Evolutionary conservation across 2,888 invertebrate species (phyloP), one percentile per base, ranked within the genome.

Genomic region (Rhimphoctona megacephalus): DNA sequence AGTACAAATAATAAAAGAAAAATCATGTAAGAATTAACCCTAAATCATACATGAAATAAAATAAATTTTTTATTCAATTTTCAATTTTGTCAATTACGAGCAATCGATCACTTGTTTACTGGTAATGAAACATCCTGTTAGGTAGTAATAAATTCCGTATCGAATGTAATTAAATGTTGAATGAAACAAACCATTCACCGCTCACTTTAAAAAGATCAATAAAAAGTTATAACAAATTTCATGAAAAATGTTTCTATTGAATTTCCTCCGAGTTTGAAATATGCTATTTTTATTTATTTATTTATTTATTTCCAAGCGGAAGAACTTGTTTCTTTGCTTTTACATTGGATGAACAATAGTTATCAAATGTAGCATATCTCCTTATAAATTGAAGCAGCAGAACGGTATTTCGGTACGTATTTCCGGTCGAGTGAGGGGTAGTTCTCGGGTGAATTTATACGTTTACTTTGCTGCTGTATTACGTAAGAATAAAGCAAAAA

Each of bases 401-500:
- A 61, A 61, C 30, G 30, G 17, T 61, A 61, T 61, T 69, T 7
- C 46, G 25, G 17, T 17, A 11, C 30, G 4, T 30, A 64, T 36
- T 46, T 70, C 61, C 46, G 57, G 46, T 19, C n/a, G 30, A 67
- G 19, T 22, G 82, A 49, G 54, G 43, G 19, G 54, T 33, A 17
- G 52, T 52, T 52, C 33, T 52, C 22, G n/a, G 19, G 43, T 25
- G 46, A 46, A 39, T 39, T 66, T 54, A 79, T 72, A 66, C 14
- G 11, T 76, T 43, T 30, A 78, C 19, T 78, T 67, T 30, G 25
- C n/a, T 11, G 17, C 54, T 49, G 72, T 39, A 69, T 80, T 80
- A 80, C 73, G 73, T 80, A 81, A 64, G 39, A n/a, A n/a, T n/a
- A 25, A 64, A 64, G 52, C 72, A 25, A 6, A 61, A 17, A 61